Conservation (phyloP, 2,888 invertebrate species). For the Pyralis farinalis region DNA sequence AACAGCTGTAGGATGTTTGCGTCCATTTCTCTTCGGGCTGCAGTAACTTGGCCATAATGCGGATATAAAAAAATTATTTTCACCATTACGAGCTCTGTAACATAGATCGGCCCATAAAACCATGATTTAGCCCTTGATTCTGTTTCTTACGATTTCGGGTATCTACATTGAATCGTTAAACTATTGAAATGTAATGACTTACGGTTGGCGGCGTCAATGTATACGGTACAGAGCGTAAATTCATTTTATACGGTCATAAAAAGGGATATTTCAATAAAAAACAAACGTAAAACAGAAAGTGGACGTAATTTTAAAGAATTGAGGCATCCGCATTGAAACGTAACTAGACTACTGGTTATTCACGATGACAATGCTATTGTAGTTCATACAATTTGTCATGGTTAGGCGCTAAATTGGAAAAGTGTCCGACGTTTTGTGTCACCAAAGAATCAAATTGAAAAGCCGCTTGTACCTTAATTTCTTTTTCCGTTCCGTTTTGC, state of each 20-base stretch:
- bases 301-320: conserved; percentile 9
- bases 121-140: neutral
- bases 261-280: conserved; percentile 9
- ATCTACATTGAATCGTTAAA: conserved; percentile 7
- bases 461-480: neutral
- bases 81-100: conserved; percentile 2
- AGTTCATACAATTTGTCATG: conserved; percentile 7
- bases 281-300: conserved; percentile 7
- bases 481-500: neutral
- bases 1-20: conserved; percentile 1
- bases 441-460: neutral
- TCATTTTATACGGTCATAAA: conserved; percentile 4
- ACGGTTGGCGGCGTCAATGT: conserved; percentile 2
- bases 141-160: conserved; percentile 2
- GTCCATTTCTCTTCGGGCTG: neutral
- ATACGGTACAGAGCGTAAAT: conserved; percentile 1
- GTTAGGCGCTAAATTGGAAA: conserved; percentile 4
- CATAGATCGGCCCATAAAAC: conserved; percentile 5
- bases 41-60: neutral
- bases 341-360: conserved; percentile 10
- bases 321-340: conserved; percentile 4
- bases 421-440: neutral
- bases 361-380: conserved; percentile 6
- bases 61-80: conserved; percentile 5
- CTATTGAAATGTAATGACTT: conserved; percentile 7